These are phyloP conservation scores for Hanleya hanleyi DNA, from an alignment of 2,888 invertebrate genomes.

Conservation along the genomic window DNA sequence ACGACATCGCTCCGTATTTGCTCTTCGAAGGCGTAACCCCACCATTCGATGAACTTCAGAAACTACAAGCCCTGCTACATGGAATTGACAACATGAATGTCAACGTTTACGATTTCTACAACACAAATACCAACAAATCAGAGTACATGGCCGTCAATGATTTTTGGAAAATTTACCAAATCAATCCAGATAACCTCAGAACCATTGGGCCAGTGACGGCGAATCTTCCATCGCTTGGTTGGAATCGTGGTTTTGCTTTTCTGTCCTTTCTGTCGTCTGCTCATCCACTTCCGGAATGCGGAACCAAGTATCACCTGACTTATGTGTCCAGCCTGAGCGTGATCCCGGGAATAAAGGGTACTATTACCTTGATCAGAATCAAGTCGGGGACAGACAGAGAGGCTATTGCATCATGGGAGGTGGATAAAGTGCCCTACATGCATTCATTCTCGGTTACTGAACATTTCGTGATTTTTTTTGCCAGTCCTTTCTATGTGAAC, in stretches of 20 bases:
- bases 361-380: slow-evolving; percentile 56
- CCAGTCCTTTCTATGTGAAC: slow-evolving; percentile 63
- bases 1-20: slow-evolving; percentile 61
- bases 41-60: slow-evolving; percentile 50
- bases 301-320: slow-evolving; percentile 53
- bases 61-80: slow-evolving; percentile 49
- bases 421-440: slow-evolving; percentile 65
- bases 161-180: slow-evolving; percentile 64
- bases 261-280: slow-evolving; percentile 64
- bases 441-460: slow-evolving; percentile 65
- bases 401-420: slow-evolving; percentile 53
- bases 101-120: slow-evolving; percentile 52
- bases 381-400: slow-evolving; percentile 49
- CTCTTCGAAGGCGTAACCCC: slow-evolving; percentile 61
- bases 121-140: slow-evolving; percentile 24
- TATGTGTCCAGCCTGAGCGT: slow-evolving; percentile 59
- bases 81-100: slow-evolving; percentile 70
- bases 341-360: slow-evolving; percentile 47
- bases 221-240: slow-evolving; percentile 20
- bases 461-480: slow-evolving; percentile 61
- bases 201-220: slow-evolving; percentile 43
- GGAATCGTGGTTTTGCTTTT: slow-evolving; percentile 29
- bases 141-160: slow-evolving; percentile 62
- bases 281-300: slow-evolving; percentile 64
- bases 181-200: slow-evolving; percentile 42